A percentile compares a stretch with the other conserved stretches of the same genome.
Conservation (phyloP, 1,140 invertebrate genomes). For the fruit fly (Drosophila melanogaster) region DNA sequence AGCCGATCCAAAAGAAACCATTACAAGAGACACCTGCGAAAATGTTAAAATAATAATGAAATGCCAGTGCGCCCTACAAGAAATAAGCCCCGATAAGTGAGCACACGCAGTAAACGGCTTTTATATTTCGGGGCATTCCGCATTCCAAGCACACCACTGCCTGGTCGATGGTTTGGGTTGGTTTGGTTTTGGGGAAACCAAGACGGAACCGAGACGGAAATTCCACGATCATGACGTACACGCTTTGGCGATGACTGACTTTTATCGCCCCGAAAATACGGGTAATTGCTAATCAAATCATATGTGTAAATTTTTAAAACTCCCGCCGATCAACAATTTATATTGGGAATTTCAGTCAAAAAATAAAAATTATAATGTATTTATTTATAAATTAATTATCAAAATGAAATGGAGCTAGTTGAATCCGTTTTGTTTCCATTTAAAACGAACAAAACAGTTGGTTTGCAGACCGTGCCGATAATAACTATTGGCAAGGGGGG, state of each 20-base stretch:
- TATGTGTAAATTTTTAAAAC: background rate
- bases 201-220: conserved; percentile 35
- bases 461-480: conserved; percentile 14
- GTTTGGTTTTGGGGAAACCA: background rate
- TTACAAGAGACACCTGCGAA: conserved; percentile 74
- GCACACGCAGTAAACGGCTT: conserved; percentile 57
- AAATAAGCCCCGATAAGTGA: conserved; percentile 75
- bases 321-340: background rate
- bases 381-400: too few relatives aligned
- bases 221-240: conserved; percentile 48
- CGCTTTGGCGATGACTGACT: conserved; percentile 22
- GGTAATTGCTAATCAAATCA: conserved; percentile 15
- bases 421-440: too few relatives aligned
- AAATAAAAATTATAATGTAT: background rate
- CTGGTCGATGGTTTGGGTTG: background rate
- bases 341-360: background rate
- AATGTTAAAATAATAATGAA: conserved; percentile 59
- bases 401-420: too few relatives aligned
- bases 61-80: conserved; percentile 64
- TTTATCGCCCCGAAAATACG: conserved; percentile 16
- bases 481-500: conserved; percentile 14
- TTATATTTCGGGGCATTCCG: conserved; percentile 45
- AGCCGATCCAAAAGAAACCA: conserved; percentile 37
- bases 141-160: conserved; percentile 25
- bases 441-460: background rate